Evolutionary conservation across 2,888 invertebrate species (phyloP).

Genomic region (Ennomos quercinarius): DNA sequence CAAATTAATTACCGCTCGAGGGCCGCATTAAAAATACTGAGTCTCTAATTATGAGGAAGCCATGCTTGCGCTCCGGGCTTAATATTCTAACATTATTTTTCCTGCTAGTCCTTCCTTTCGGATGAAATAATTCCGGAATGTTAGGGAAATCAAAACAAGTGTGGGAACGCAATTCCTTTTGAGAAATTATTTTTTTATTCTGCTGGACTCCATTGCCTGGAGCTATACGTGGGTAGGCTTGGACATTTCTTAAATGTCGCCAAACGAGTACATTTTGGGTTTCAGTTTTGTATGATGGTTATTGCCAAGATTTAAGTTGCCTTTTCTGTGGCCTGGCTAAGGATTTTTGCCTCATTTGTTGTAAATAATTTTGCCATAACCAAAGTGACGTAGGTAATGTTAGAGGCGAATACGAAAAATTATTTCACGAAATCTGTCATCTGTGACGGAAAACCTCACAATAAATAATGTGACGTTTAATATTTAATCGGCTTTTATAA

Average conservation of each 20-base stretch:
- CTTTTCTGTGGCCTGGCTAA: too few species aligned
- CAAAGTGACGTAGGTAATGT: too few species aligned
- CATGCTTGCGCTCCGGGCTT: conserved; percentile 45
- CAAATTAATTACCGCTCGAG: conserved; percentile 43
- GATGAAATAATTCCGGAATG: conserved; percentile 23
- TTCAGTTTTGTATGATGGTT: too few species aligned
- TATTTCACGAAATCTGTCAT: too few species aligned
- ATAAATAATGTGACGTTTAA: too few species aligned
- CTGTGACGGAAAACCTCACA: too few species aligned
- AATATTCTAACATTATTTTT: conserved; percentile 48
- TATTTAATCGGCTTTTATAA: too few species aligned
- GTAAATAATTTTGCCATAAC: too few species aligned
- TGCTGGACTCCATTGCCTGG: conserved; percentile 6
- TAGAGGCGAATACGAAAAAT: too few species aligned
- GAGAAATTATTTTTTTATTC: conserved; percentile 21
- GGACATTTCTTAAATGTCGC: conserved; percentile 5
- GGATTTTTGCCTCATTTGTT: too few species aligned
- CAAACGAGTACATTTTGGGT: background rate
- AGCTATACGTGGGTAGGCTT: conserved; percentile 3
- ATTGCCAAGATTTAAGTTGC: too few species aligned
- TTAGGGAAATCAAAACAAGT: conserved; percentile 26
- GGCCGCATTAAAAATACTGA: conserved; percentile 49
- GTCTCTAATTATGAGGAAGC: conserved; percentile 53
- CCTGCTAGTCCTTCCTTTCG: conserved; percentile 25
- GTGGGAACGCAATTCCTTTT: conserved; percentile 16